These are phyloP conservation scores for Chlorocebus sabaeus DNA, from an alignment of 2,113 vertebrate species.

Conservation along the genomic window DNA sequence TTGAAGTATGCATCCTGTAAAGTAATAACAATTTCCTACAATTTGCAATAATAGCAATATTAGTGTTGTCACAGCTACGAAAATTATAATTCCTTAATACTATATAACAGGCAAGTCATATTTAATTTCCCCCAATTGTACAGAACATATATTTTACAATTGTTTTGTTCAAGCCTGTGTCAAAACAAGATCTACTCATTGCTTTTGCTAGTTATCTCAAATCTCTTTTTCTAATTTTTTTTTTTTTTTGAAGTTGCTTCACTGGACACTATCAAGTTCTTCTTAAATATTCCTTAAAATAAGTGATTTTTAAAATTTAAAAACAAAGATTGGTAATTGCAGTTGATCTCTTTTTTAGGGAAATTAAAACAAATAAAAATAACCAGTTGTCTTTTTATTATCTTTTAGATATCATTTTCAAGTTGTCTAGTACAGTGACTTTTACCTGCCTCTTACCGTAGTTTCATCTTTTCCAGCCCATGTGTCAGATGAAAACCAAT, in stretches of 20 bases:
- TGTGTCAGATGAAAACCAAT: background rate
- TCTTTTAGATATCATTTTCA: background rate
- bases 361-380: conserved; percentile 36
- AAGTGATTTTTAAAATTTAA: background rate
- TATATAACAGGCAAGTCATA: background rate
- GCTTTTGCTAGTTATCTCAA: background rate
- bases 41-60: background rate
- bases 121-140: background rate
- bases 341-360: background rate
- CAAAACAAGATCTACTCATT: background rate
- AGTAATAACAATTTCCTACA: background rate
- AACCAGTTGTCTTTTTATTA: background rate
- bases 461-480: background rate
- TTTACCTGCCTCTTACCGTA: background rate
- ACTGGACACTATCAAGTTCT: background rate
- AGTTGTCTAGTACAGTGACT: background rate
- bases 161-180: background rate
- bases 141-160: background rate
- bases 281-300: background rate
- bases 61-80: background rate
- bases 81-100: conserved; percentile 18
- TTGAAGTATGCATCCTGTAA: background rate
- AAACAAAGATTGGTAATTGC: background rate
- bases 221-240: background rate
- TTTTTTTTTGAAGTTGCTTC: conserved; percentile 11